Evolutionary conservation across 2,113 vertebrate genomes (phyloP).

Genomic region (Stomatorhinus ivindoensis): DNA sequence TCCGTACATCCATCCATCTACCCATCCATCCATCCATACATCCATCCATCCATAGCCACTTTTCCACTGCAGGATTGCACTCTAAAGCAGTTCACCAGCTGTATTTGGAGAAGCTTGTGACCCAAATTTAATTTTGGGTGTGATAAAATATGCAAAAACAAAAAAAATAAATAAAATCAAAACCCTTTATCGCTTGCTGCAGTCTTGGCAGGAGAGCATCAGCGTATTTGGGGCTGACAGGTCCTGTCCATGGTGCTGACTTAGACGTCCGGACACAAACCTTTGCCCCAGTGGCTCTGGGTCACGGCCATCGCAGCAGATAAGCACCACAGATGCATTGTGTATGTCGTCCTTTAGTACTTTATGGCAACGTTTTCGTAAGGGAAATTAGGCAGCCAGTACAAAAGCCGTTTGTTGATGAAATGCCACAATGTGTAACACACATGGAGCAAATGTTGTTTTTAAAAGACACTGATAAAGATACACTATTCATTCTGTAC

Average conservation of each 20-base stretch:
- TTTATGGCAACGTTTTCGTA: neutral
- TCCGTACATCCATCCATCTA: neutral
- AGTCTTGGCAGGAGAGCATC: neutral
- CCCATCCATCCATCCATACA: neutral
- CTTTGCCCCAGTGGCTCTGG: neutral
- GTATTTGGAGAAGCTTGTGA: neutral
- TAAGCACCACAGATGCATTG: too few species aligned
- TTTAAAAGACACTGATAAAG: neutral
- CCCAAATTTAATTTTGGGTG: neutral
- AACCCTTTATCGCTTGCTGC: neutral
- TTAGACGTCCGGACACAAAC: neutral
- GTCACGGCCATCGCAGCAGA: neutral
- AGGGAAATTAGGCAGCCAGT: neutral
- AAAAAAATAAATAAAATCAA: neutral
- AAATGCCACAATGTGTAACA: slow-evolving; percentile 17
- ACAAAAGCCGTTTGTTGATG: slow-evolving; percentile 10
- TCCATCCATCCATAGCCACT: neutral
- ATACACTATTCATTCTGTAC: slow-evolving; percentile 44
- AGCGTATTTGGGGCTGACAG: neutral
- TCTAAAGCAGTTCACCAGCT: neutral
- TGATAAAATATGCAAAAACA: neutral
- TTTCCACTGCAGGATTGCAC: neutral
- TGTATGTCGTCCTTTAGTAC: neutral
- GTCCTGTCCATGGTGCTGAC: slow-evolving; percentile 15
- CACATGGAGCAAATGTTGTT: neutral